phyloP scores from a whole-genome alignment of 1,140 invertebrate species.

The Drosophila saltans region DNA sequence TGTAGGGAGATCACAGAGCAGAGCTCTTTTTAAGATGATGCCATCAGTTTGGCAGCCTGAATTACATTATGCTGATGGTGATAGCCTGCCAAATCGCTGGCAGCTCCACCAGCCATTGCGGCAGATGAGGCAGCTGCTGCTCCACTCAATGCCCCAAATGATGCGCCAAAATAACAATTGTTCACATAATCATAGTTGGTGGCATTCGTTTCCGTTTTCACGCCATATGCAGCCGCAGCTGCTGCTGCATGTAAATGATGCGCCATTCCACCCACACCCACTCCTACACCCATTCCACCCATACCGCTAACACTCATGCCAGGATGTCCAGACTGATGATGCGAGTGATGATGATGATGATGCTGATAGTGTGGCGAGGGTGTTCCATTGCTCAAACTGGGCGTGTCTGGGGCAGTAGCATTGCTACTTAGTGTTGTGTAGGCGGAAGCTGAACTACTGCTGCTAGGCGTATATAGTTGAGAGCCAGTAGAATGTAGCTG shows the following conservation, averaged over 20 bases:
- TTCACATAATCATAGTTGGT: slow-evolving; percentile 82
- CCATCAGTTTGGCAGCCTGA: slow-evolving; percentile 90
- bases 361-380: slow-evolving; percentile 79
- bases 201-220: slow-evolving; percentile 78
- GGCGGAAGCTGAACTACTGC: slow-evolving; percentile 63
- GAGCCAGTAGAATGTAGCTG: slow-evolving; percentile 53
- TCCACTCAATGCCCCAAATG: slow-evolving; percentile 66
- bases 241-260: slow-evolving; percentile 72
- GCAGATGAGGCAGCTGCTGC: slow-evolving; percentile 55
- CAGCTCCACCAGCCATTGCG: slow-evolving; percentile 77
- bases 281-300: slow-evolving; percentile 16
- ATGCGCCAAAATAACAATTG: slow-evolving; percentile 79
- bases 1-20: slow-evolving; percentile 59
- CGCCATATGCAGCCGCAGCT: slow-evolving; percentile 68
- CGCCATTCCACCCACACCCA: slow-evolving; percentile 40
- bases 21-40: slow-evolving; percentile 86
- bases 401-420: slow-evolving; percentile 46
- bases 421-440: slow-evolving; percentile 66
- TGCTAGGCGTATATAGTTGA: slow-evolving; percentile 63
- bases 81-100: slow-evolving; percentile 85
- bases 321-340: slow-evolving; percentile 41
- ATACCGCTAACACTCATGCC: slow-evolving; percentile 55
- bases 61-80: slow-evolving; percentile 92
- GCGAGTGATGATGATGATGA: slow-evolving; percentile 66
- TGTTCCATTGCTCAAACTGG: slow-evolving; percentile 69